Base-by-base conservation (phyloP, 2,888 invertebrate genomes). In the Nowickia ferox region DNA sequence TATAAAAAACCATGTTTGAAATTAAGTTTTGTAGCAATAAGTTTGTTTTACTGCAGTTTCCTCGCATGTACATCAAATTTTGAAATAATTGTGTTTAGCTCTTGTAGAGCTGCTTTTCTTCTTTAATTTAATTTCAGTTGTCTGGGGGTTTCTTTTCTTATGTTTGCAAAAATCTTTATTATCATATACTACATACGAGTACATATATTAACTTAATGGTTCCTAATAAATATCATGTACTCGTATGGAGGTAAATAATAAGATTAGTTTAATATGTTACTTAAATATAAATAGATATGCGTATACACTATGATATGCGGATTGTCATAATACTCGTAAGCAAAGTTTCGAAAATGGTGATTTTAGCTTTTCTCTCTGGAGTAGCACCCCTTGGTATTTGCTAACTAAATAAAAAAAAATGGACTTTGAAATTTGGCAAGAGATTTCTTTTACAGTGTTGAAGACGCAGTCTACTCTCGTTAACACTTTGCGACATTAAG, bases 51-150 rank as follows among this genome's bases (percentile, higher is more conserved):
- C 19, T 19, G 42, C 53, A 72, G n/a, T 42, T 72, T 71, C 30
- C 30, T 69, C 44, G 22, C 42, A 66, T 66, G n/a, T 48, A 15
- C 30, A n/a, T 13, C 13, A 17, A 10, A 44, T 44, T 61, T 63
- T 44, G 1, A 46, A 17, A 15, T 55, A 38, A 57, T 38, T 46
- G 15, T 22, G 5, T 19, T 51, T 65, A 53, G 65, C 46, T 68
- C 30, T 38, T 30, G 19, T 15, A 44, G 30, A 22, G 53, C 30
- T 30, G 0, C 44, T 63, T 65, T 55, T 38, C 40, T 38, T 8
- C 15, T 30, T 22, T 69, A 69, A 79, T 44, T 71, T 44, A 68
- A 71, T 79, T 79, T 79, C 42, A 42, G 48, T 66, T 57, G 19
- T 48, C 19, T 74, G 15, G 11, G 30, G 30, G 44, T 6, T 48